Evolutionary conservation across 2,797 vertebrate species (phyloP), one percentile per base, ranked within the genome.

Genomic region (Crenuchus spilurus): DNA sequence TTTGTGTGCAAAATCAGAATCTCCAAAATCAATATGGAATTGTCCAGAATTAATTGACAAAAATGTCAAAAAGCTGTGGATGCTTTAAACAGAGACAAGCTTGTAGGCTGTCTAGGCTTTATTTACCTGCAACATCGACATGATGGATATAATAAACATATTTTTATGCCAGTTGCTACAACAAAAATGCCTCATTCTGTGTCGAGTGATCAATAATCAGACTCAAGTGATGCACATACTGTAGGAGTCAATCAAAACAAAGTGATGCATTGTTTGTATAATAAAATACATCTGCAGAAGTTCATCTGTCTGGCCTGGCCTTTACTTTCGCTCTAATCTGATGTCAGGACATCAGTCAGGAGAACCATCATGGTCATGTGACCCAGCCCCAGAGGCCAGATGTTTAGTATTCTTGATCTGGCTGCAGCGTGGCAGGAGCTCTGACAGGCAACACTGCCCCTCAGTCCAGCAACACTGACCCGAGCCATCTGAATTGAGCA

Each of bases 401-500:
- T 75, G 78, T 79, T 85, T 87, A 84, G 84, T 82, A 70, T 52
- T 80, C 79, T 58, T 83, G 74, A 83, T 87, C 86, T 75, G 24
- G 10, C 63, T 70, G 82, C 86, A 84, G 80, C 22, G 75, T 78
- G 79, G 61, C 58, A 63, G 77, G 77, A 75, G 6, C 80, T 88
- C 80, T 89, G 87, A 88, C 87, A 89, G 81, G 80, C 66, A 58
- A 81, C 62, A 68, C 18, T 35, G 83, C 66, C 85, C 77, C 80
- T 80, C 80, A 83, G 85, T 65, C 72, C 80, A 74, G 62, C 63
- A 70, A 76, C 9, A 75, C 71, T 79, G 85, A 88, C 88, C 86
- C 83, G 73, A 84, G 82, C 84, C 71, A 74, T 82, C 85, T 82
- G 26, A 76, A 80, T 20, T 84, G 84, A 78, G 83, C 76, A 20